Evolutionary conservation across 2,888 invertebrate genomes (phyloP).

Genomic region (Drosophila koepferae): DNA sequence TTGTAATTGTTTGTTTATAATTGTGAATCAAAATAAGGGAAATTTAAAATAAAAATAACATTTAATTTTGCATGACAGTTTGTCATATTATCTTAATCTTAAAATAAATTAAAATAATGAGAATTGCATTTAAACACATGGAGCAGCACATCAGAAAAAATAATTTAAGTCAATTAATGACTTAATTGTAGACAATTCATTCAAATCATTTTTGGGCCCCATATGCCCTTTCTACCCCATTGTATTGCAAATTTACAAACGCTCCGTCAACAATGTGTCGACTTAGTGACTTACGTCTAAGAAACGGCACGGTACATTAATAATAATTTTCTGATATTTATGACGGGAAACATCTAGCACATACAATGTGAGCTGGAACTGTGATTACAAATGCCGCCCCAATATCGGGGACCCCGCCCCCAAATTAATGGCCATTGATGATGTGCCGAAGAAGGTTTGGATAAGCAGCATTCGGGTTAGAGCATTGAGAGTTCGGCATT

Average conservation of each 20-base stretch:
- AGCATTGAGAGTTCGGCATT: constrained; percentile 71
- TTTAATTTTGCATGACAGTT: no score
- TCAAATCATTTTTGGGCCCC: neutral
- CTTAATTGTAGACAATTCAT: no score
- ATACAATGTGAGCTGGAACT: constrained; percentile 68
- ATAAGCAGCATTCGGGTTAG: constrained; percentile 50
- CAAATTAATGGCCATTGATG: constrained; percentile 58
- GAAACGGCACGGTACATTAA: constrained; percentile 64
- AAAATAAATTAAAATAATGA: no score
- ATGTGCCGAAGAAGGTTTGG: constrained; percentile 46
- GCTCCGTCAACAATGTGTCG: constrained; percentile 54
- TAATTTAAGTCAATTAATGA: no score
- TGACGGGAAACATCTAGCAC: constrained; percentile 73
- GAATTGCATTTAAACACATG: no score
- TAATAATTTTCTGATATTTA: constrained; percentile 78
- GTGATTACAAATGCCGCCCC: constrained; percentile 70
- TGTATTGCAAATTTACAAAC: constrained; percentile 41
- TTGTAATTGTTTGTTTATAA: no score
- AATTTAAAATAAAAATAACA: no score
- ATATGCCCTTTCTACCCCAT: constrained; percentile 13
- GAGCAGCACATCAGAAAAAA: no score
- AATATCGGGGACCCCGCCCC: constrained; percentile 19
- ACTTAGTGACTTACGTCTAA: constrained; percentile 52
- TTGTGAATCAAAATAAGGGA: no score
- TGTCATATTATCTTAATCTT: no score